phyloP scores from a whole-genome alignment of 64 coral and sea anemone species.

The Actinia equina region DNA sequence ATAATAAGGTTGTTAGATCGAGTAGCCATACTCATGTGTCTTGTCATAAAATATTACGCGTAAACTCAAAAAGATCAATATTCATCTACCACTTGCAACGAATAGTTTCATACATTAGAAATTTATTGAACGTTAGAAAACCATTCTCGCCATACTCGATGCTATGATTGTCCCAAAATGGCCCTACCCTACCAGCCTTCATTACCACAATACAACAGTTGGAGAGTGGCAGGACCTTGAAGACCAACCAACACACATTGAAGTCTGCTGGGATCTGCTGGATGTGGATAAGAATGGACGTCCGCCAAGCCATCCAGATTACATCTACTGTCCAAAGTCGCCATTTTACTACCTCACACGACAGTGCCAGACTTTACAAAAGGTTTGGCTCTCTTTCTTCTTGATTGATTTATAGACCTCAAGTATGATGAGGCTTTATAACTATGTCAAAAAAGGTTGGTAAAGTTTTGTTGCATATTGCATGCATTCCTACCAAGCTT shows the following conservation, averaged over 20 bases:
- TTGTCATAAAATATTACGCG: no score
- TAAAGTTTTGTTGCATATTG: no score
- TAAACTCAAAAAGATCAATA: no score
- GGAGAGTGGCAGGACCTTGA: slow-evolving; percentile 40
- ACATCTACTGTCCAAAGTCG: slow-evolving; percentile 33
- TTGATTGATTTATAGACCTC: no score
- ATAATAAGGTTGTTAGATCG: no score
- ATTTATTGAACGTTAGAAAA: slow-evolving; percentile 26
- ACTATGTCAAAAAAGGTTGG: no score
- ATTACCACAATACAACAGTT: slow-evolving; percentile 23
- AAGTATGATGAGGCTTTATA: no score
- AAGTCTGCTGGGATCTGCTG: slow-evolving; percentile 42
- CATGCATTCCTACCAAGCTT: no score
- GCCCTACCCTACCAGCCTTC: slow-evolving; percentile 49
- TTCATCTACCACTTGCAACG: no score
- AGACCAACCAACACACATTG: slow-evolving; percentile 56
- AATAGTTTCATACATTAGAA: no score
- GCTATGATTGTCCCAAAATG: slow-evolving; percentile 49
- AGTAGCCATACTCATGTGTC: no score
- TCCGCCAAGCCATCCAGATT: slow-evolving; percentile 31
- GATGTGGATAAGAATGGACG: slow-evolving; percentile 36
- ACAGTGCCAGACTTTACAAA: slow-evolving; percentile 29
- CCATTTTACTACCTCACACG: slow-evolving; percentile 43
- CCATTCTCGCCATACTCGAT: slow-evolving; percentile 44
- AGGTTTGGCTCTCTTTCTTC: not conserved